phyloP scores from a whole-genome alignment of 2,888 invertebrate genomes.

The Entomobrya multifasciata region DNA sequence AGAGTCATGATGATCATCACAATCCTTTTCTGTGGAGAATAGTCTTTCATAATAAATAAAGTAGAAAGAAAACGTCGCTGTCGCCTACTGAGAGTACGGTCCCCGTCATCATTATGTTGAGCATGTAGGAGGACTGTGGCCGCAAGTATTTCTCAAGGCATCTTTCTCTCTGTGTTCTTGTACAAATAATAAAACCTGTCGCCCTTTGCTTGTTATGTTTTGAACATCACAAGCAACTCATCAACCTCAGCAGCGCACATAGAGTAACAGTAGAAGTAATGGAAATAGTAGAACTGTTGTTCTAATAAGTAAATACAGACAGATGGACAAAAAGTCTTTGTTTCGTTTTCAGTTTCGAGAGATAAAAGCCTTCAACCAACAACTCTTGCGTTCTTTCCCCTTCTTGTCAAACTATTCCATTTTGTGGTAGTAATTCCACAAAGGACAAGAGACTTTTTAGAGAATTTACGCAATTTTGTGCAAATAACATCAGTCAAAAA shows the following conservation, averaged over 20 bases:
- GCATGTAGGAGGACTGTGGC: neutral
- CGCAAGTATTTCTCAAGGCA: slow-evolving; percentile 47
- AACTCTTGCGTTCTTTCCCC: neutral
- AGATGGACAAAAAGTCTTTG: slow-evolving; percentile 66
- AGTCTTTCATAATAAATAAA: slow-evolving; percentile 45
- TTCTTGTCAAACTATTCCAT: slow-evolving; percentile 2
- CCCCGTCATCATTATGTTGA: slow-evolving; percentile 36
- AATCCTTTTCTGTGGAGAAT: slow-evolving; percentile 10
- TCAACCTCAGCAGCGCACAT: slow-evolving; percentile 35
- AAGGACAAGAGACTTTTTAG: neutral
- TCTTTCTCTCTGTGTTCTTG: neutral
- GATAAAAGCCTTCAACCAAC: neutral
- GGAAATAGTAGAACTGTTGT: slow-evolving; percentile 3
- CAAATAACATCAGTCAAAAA: slow-evolving; percentile 48
- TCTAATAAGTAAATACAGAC: slow-evolving; percentile 48
- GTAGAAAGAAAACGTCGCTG: neutral
- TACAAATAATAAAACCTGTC: slow-evolving; percentile 19
- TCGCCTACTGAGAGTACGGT: neutral
- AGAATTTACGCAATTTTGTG: slow-evolving; percentile 36
- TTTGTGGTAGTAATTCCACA: slow-evolving; percentile 29
- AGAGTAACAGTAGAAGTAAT: neutral
- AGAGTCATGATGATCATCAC: neutral
- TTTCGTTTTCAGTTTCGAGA: slow-evolving; percentile 40
- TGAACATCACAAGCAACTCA: slow-evolving; percentile 6
- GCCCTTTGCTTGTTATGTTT: slow-evolving; percentile 26